Conservation (phyloP, 2,888 invertebrate species). For the Vandiemenella viatica region DNA sequence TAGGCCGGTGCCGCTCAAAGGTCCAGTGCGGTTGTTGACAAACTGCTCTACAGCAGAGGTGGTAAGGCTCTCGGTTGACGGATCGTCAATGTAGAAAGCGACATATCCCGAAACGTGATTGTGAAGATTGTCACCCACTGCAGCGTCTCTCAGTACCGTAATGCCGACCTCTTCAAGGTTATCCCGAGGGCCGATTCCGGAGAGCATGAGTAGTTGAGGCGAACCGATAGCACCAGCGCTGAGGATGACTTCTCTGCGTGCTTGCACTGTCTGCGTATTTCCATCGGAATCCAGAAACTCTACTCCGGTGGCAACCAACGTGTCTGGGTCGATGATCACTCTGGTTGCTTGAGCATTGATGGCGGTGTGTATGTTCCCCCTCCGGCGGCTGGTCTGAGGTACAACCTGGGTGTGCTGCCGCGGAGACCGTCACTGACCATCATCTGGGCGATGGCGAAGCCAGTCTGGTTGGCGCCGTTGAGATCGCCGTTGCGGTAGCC, state of each 20-base stretch:
- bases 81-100: slow-evolving; percentile 15
- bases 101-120: slow-evolving; percentile 34
- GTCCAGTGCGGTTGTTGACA: slow-evolving; percentile 26
- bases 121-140: slow-evolving; percentile 36
- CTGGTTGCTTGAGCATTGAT: slow-evolving; percentile 36
- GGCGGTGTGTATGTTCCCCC: slow-evolving; percentile 4
- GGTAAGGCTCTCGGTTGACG: slow-evolving; percentile 22
- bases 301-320: slow-evolving; percentile 30
- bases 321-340: slow-evolving; percentile 32
- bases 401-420: slow-evolving; percentile 37
- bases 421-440: slow-evolving; percentile 21
- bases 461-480: slow-evolving; percentile 21
- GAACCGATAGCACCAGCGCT: slow-evolving; percentile 78
- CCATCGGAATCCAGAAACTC: slow-evolving; percentile 23
- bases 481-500: slow-evolving; percentile 29
- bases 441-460: slow-evolving; percentile 16
- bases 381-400: slow-evolving; percentile 25
- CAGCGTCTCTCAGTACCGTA: slow-evolving; percentile 30
- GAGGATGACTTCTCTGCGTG: slow-evolving; percentile 66
- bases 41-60: slow-evolving; percentile 26
- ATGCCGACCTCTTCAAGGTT: slow-evolving; percentile 39
- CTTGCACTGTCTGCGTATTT: slow-evolving; percentile 31
- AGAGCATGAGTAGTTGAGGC: slow-evolving; percentile 79
- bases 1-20: slow-evolving; percentile 29
- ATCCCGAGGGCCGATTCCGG: slow-evolving; percentile 42